phyloP scores from a whole-genome alignment of 1,140 invertebrate genomes.

The Pseudomyrmex flavicornis region DNA sequence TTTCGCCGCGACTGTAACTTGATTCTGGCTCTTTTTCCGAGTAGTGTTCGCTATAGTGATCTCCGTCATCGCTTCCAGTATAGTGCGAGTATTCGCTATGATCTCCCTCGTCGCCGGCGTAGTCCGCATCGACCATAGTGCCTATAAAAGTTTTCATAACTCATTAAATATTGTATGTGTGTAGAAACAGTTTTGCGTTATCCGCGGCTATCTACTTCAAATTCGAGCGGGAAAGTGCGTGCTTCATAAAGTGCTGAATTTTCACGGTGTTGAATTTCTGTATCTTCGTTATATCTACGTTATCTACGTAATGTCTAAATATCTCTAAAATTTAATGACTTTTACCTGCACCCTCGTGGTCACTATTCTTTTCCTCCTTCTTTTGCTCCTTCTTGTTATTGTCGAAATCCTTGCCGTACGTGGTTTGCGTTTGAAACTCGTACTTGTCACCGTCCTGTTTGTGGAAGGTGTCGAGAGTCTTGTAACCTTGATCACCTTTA shows the following conservation, averaged over 20 bases:
- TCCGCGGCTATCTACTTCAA: neutral
- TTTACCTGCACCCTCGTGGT: constrained; percentile 83
- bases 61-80: constrained; percentile 60
- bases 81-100: constrained; percentile 70
- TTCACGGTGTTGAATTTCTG: neutral
- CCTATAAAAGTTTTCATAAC: constrained; percentile 68
- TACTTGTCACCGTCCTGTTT: constrained; percentile 90
- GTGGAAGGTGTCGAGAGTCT: constrained; percentile 89
- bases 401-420: constrained; percentile 84
- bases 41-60: constrained; percentile 63
- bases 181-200: constrained; percentile 21
- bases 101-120: constrained; percentile 73
- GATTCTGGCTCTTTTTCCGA: constrained; percentile 66
- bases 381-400: constrained; percentile 81
- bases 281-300: neutral
- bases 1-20: constrained; percentile 70
- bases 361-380: constrained; percentile 70
- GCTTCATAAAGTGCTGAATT: neutral
- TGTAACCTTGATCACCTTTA: constrained; percentile 89
- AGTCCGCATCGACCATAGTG: constrained; percentile 77
- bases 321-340: constrained; percentile 19
- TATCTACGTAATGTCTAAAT: neutral
- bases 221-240: neutral
- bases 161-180: constrained; percentile 1
- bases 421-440: constrained; percentile 88